A percentile compares a stretch with the other conserved stretches of the same genome.
phyloP scores from a whole-genome alignment of 2,797 vertebrate species.

The Anabas testudineus region DNA sequence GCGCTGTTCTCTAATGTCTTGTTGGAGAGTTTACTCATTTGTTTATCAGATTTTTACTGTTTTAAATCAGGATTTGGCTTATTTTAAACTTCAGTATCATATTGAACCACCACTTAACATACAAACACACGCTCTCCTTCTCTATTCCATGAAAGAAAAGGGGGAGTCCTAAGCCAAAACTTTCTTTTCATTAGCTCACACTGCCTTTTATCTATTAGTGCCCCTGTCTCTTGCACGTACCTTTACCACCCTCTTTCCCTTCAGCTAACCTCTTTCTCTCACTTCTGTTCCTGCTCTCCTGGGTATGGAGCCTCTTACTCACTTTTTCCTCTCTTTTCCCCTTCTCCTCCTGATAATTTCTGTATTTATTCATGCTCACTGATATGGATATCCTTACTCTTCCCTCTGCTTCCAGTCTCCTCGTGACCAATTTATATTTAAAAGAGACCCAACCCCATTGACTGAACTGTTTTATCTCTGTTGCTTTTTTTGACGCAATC shows the following conservation, averaged over 20 bases:
- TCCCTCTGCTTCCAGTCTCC: constrained; percentile 8
- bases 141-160: too few species aligned
- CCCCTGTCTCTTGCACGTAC: constrained; percentile 1
- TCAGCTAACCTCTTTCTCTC: constrained; percentile 35
- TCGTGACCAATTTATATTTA: constrained; percentile 47
- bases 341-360: constrained; percentile 16
- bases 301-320: constrained; percentile 14
- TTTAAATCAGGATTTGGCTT: not conserved
- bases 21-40: not conserved
- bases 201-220: constrained; percentile 19
- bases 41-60: not conserved
- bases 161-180: constrained; percentile 24
- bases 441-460: constrained; percentile 30
- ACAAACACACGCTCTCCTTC: not conserved
- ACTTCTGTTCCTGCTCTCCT: constrained; percentile 1
- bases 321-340: constrained; percentile 26
- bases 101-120: not conserved
- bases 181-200: constrained; percentile 18
- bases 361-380: constrained; percentile 41
- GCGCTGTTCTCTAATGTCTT: not conserved
- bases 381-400: constrained; percentile 37
- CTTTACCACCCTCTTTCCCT: constrained; percentile 16
- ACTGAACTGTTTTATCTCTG: constrained; percentile 46
- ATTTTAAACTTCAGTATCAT: not conserved
- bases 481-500: constrained; percentile 56